A percentile compares a stretch with the other conserved stretches of the same genome.
Conservation (phyloP, 2,888 invertebrate species). For the Plemyria rubiginata region DNA sequence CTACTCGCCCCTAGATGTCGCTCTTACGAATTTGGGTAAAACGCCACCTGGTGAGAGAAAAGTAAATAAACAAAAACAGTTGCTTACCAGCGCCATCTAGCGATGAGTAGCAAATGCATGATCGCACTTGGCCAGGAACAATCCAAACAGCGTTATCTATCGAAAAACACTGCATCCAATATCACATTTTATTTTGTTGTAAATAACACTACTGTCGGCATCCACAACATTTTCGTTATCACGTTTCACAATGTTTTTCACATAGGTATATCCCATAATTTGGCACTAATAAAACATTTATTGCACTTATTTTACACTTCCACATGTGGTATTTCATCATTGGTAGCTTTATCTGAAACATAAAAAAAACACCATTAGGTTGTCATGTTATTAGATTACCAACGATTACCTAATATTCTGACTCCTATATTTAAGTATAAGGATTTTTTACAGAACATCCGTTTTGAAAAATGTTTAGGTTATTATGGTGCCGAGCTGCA, state of each 20-base stretch:
- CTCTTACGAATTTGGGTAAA: constrained; percentile 1
- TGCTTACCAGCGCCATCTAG: constrained; percentile 74
- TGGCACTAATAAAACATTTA: constrained; percentile 59
- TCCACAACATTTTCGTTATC: constrained; percentile 47
- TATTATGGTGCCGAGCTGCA: too few relatives aligned
- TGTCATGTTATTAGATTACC: too few relatives aligned
- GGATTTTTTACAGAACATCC: too few relatives aligned
- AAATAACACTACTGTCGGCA: constrained; percentile 47
- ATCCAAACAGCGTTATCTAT: constrained; percentile 74
- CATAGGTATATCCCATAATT: constrained; percentile 55
- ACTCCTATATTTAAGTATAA: too few relatives aligned
- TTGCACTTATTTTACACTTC: constrained; percentile 66
- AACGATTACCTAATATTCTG: too few relatives aligned
- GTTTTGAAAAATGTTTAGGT: too few relatives aligned
- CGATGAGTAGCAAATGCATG: constrained; percentile 60
- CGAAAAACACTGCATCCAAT: constrained; percentile 80
- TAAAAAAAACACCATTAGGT: constrained; percentile 42
- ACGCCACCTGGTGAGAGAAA: constrained; percentile 23
- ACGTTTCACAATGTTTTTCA: constrained; percentile 59
- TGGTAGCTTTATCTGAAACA: constrained; percentile 72
- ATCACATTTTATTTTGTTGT: constrained; percentile 49
- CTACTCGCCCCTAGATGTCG: constrained; percentile 64
- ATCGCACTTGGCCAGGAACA: constrained; percentile 63
- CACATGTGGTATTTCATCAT: constrained; percentile 71
- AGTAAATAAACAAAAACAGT: constrained; percentile 5